Evolutionary conservation across 2,888 invertebrate genomes (phyloP).

Genomic region (Leptothorax acervorum): DNA sequence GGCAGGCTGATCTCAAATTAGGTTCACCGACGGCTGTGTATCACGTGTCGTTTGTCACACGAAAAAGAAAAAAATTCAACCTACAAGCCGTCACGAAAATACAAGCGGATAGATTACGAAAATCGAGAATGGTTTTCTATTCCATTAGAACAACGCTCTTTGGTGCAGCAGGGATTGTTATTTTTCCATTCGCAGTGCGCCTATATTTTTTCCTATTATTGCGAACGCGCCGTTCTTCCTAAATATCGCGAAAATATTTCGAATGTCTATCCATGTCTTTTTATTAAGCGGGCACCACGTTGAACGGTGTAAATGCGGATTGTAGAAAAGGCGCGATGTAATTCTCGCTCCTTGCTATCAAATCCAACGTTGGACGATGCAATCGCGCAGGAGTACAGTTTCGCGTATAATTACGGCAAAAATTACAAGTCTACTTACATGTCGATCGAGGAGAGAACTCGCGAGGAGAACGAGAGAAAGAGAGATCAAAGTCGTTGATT

Average conservation of each 20-base stretch:
- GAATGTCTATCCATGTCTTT: not conserved
- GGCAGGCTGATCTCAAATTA: conserved; percentile 47
- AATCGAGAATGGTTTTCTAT: conserved; percentile 7
- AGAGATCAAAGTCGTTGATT: conserved; percentile 46
- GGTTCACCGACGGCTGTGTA: conserved; percentile 36
- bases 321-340: not conserved
- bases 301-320: not conserved
- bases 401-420: not conserved
- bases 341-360: not conserved
- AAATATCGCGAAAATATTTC: not conserved
- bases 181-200: not conserved
- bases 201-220: not conserved
- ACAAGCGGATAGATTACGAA: conserved; percentile 24
- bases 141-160: not conserved
- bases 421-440: conserved; percentile 15
- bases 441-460: conserved; percentile 19
- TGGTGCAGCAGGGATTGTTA: not conserved
- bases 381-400: not conserved
- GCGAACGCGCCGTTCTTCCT: not conserved
- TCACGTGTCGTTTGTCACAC: conserved; percentile 66
- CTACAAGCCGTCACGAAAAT: conserved; percentile 47
- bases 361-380: not conserved
- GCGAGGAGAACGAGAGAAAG: not conserved
- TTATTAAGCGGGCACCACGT: not conserved
- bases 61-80: conserved; percentile 27